Evolutionary conservation across 2,888 invertebrate genomes (phyloP), one percentile per base, ranked within the genome.

Genomic region (Cordilura impudica): DNA sequence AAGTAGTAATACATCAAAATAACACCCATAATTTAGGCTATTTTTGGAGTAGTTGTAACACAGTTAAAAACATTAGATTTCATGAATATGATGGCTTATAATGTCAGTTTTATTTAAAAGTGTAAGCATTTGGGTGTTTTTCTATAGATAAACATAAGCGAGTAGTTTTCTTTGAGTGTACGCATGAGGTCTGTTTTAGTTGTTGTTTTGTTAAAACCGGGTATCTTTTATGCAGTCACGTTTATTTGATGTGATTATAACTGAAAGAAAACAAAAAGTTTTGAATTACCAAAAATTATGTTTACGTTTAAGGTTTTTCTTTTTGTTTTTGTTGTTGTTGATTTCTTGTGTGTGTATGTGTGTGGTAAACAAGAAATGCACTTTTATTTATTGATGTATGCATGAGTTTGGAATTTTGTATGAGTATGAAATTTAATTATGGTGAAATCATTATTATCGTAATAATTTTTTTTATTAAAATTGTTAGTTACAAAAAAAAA

Each of bases 221-320:
- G 35, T 75, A 69, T 61, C 69, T n/a, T 47, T 69, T 43, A 61
- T 63, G 19, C 14, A 67, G 67, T 75, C 75, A 75, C 75, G 75
- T 75, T 69, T 73, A 60, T 51, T 60, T 35, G 39, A 39, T 49
- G 39, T 66, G 63, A 21, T 65, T 63, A 61, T 19, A 16, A 61
- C 18, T 21, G 3, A 53, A 49, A 18, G n/a, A 54, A 45, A 61
- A 16, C 16, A 10, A 51, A 43, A 56, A 61, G 66, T 73, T 73
- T 73, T 66, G 39, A 66, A 58, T 73, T 73, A 26, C 66, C 58
- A 66, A 66, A 12, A 58, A 29, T 14, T 14, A 1, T 39, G 49
- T 43, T 31, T 14, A 39, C 21, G 21, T 58, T 58, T 19, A 58
- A 58, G 18, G 21, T 19, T 18, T 56, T 54, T 47, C 39, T 47